Conservation (phyloP, 2,888 invertebrate genomes). For the Prenolepis imparis region DNA sequence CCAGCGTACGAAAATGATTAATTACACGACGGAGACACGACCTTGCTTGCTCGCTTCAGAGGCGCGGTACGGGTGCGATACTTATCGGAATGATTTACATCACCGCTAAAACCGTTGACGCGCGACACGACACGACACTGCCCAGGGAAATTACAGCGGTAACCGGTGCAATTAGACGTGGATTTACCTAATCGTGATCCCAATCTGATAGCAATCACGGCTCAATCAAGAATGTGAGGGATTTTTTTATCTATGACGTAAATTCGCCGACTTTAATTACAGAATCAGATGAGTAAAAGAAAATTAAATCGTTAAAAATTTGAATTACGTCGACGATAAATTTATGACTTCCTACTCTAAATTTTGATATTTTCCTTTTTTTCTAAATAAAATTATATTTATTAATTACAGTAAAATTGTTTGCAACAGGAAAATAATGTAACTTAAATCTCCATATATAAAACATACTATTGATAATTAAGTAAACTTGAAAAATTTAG, state of each 20-base stretch:
- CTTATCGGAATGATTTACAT: slow-evolving; percentile 79
- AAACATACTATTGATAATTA: slow-evolving; percentile 7
- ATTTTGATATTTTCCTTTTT: background rate
- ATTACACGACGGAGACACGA: slow-evolving; percentile 70
- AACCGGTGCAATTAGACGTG: slow-evolving; percentile 43
- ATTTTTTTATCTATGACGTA: background rate
- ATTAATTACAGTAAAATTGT: background rate
- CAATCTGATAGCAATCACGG: slow-evolving; percentile 31
- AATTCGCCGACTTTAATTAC: background rate
- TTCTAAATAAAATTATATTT: background rate
- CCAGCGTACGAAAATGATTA: slow-evolving; percentile 75
- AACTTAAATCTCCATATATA: background rate
- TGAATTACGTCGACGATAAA: too few relatives aligned
- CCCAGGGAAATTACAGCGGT: slow-evolving; percentile 34
- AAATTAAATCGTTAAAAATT: background rate
- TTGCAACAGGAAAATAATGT: background rate
- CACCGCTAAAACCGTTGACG: slow-evolving; percentile 76
- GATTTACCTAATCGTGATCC: slow-evolving; percentile 60
- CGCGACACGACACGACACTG: slow-evolving; percentile 68
- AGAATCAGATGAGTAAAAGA: background rate
- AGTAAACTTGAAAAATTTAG: background rate
- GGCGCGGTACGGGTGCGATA: slow-evolving; percentile 71
- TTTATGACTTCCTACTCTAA: background rate
- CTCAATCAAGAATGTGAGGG: slow-evolving; percentile 53
- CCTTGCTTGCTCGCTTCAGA: slow-evolving; percentile 60